Evolutionary conservation across 2,888 invertebrate genomes (phyloP), one percentile per base, ranked within the genome.

Genomic region (Pollenia labialis): DNA sequence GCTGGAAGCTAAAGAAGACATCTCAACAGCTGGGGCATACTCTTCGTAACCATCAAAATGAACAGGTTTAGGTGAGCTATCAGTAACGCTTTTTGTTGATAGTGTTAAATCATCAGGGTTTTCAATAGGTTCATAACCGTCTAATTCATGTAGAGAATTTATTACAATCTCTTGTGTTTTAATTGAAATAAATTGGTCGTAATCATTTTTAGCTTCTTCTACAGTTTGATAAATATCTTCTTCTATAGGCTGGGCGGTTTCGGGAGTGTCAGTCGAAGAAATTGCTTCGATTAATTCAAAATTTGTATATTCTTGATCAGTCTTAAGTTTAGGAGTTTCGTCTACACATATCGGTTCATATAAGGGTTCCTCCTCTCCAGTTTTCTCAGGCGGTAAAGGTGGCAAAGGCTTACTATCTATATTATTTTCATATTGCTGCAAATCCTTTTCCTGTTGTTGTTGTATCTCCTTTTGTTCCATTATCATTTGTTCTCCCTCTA

Each of bases 141-240:
- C 85, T 50, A 81, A 60, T 66, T 81, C 76, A 11, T 8, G 66
- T 40, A 40, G 4, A 2, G 18, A 18, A n/a, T 68, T 79, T 14
- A 4, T 60, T 16, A 54, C 12, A 50, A 44, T 56, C 1, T 72
- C 54, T 54, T 18, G 2, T 14, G 32, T 16, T 69, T 23, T 23
- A 4, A 12, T 12, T 14, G 60, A 16, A 18, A 32, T 48, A 44
- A 32, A 46, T 7, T 77, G 68, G 40, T 58, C 50, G 12, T 77
- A 64, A 0, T 71, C 72, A n/a, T 23, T 23, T 71, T 87, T 88
- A 7, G 90, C 90, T 85, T 93, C 93, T 12, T 91, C 91, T 18
- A 93, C 88, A 0, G 92, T 93, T 81, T 93, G 93, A 88, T 93
- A 93, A 56, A 93, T 92, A 44, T 91, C 92, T 71, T 91, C 92